phyloP scores from a whole-genome alignment of 1,140 invertebrate species.

The Antheraea mylitta region DNA sequence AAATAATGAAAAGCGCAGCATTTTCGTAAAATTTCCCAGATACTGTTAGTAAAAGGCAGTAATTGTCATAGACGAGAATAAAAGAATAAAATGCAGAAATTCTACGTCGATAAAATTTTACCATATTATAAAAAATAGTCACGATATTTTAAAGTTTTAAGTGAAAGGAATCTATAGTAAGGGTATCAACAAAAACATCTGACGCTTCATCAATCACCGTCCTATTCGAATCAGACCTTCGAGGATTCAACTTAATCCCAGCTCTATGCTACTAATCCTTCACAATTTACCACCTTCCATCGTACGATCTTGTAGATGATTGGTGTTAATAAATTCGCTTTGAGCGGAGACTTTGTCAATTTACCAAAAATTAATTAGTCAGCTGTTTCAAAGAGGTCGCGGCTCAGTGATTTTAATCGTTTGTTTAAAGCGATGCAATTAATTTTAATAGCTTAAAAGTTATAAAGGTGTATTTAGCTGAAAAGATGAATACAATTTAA shows the following conservation, averaged over 20 bases:
- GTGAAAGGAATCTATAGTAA: background rate
- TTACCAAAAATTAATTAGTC: background rate
- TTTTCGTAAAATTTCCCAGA: too few relatives aligned
- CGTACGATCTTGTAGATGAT: slow-evolving; percentile 2
- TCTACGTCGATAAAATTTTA: background rate
- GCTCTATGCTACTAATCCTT: slow-evolving; percentile 17
- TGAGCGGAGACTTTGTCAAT: background rate
- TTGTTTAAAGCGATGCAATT: background rate
- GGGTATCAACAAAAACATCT: background rate
- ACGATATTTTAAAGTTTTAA: background rate
- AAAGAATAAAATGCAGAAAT: background rate
- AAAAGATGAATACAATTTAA: background rate
- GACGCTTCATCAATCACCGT: slow-evolving; percentile 24
- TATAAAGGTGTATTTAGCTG: background rate
- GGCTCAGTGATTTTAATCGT: background rate
- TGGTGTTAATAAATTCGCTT: slow-evolving; percentile 11
- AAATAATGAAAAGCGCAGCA: too few relatives aligned
- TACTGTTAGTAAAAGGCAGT: too few relatives aligned
- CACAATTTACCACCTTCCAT: slow-evolving; percentile 14
- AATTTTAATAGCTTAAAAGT: background rate
- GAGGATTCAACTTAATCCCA: slow-evolving; percentile 19
- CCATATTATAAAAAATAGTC: background rate
- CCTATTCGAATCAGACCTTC: slow-evolving; percentile 23
- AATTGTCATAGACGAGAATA: too few relatives aligned
- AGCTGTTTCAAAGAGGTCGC: slow-evolving; percentile 3